Percentiles rank a stretch among this genome's conserved stretches.
phyloP scores from a whole-genome alignment of 2,888 invertebrate genomes.

The Myathropa florea region DNA sequence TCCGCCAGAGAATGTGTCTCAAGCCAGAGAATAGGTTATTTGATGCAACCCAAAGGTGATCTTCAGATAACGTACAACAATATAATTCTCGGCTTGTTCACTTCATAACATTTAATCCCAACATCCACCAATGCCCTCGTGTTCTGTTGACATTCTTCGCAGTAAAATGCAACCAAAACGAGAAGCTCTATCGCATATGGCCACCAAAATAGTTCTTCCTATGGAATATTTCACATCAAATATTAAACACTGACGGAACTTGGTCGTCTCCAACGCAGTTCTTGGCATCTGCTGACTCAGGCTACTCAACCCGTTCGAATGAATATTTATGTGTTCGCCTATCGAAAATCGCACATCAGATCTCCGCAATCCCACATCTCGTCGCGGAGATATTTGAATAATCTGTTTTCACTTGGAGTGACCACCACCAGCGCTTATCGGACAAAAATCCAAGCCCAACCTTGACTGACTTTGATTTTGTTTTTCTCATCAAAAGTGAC shows the following conservation, averaged over 20 bases:
- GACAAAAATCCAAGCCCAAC: conserved; percentile 1
- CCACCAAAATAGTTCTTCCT: not conserved
- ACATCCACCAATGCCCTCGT: too few relatives aligned
- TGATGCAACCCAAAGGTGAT: too few relatives aligned
- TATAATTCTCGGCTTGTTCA: too few relatives aligned
- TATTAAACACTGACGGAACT: not conserved
- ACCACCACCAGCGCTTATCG: too few relatives aligned
- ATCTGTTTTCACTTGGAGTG: not conserved
- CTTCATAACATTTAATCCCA: too few relatives aligned
- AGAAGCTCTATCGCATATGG: not conserved
- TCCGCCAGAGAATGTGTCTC: too few relatives aligned
- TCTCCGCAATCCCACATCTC: too few relatives aligned
- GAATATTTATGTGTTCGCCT: not conserved
- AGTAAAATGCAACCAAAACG: not conserved
- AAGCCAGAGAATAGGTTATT: too few relatives aligned
- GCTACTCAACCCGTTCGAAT: not conserved
- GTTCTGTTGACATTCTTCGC: too few relatives aligned
- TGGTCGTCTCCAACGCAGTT: not conserved
- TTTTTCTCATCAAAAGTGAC: not conserved
- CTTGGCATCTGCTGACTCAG: not conserved
- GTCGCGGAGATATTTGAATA: not conserved
- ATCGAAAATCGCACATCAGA: not conserved
- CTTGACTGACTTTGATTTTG: conserved; percentile 14
- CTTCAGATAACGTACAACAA: too few relatives aligned
- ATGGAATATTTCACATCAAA: not conserved